Conservation (phyloP, 2,888 invertebrate genomes). For the Trachelus iudaicus region DNA sequence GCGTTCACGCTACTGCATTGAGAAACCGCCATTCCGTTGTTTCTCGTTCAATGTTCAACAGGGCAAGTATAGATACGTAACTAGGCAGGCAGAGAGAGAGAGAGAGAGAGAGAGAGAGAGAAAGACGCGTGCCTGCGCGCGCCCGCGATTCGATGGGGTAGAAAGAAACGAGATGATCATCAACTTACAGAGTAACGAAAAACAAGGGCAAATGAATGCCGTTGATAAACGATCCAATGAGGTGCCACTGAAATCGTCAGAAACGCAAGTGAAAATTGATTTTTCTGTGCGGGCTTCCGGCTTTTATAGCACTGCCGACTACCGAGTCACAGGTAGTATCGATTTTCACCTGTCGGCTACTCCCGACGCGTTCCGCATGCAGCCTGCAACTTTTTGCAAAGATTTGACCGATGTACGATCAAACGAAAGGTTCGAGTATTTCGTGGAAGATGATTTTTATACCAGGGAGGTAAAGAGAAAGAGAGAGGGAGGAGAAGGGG, state of each 20-base stretch:
- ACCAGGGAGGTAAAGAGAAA: constrained; percentile 4
- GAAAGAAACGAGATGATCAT: not conserved
- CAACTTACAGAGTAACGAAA: not conserved
- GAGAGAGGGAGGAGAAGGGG: constrained; percentile 29
- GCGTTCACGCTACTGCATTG: not conserved
- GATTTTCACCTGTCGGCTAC: constrained; percentile 52
- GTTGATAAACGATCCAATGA: not conserved
- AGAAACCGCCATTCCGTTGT: not conserved
- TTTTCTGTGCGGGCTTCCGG: constrained; percentile 47
- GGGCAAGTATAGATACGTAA: not conserved
- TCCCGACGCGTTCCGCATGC: constrained; percentile 22
- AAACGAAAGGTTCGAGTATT: not conserved
- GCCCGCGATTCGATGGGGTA: not conserved
- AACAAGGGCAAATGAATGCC: not conserved
- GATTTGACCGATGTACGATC: not conserved
- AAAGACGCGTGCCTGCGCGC: not conserved
- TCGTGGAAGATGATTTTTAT: too few relatives aligned
- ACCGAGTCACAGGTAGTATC: constrained; percentile 44
- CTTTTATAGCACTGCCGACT: not conserved
- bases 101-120: constrained; percentile 4
- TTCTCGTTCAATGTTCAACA: not conserved
- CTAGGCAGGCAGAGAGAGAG: not conserved
- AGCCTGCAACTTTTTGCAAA: not conserved
- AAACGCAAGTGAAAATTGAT: constrained; percentile 44
- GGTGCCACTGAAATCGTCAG: not conserved